Evolutionary conservation across 2,888 invertebrate genomes (phyloP).

Genomic region (Epinotia demarniana): DNA sequence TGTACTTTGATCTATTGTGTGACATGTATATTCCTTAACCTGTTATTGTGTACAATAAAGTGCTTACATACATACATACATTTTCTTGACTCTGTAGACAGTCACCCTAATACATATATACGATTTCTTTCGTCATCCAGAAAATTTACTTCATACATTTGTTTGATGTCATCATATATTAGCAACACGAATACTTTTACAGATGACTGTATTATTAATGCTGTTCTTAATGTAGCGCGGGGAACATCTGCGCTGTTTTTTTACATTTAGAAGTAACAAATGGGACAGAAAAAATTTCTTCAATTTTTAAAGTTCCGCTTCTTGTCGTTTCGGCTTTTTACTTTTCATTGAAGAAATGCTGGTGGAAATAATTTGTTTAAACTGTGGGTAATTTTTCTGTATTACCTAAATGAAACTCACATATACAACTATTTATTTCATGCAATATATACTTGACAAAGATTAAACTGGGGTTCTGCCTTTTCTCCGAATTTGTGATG

Average conservation of each 20-base stretch:
- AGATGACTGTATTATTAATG: slow-evolving; percentile 16
- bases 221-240: slow-evolving; percentile 3
- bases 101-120: slow-evolving; percentile 12
- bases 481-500: no score
- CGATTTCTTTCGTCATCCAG: slow-evolving; percentile 10
- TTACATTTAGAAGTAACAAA: slow-evolving; percentile 18
- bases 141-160: slow-evolving; percentile 7
- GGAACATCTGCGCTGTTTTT: slow-evolving; percentile 25
- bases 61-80: no score
- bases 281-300: slow-evolving; percentile 12
- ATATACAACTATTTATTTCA: no score
- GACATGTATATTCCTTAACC: no score
- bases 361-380: neutral
- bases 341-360: neutral
- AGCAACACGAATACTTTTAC: slow-evolving; percentile 1
- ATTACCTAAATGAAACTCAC: no score
- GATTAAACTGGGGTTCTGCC: no score
- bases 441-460: no score
- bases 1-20: no score
- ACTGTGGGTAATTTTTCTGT: neutral
- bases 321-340: slow-evolving; percentile 1
- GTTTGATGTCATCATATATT: slow-evolving; percentile 1
- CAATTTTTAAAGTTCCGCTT: slow-evolving; percentile 22
- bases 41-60: no score
- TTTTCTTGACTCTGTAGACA: neutral